These are phyloP conservation scores for Hypsopygia costalis DNA, from an alignment of 2,888 invertebrate genomes.

Conservation along the genomic window DNA sequence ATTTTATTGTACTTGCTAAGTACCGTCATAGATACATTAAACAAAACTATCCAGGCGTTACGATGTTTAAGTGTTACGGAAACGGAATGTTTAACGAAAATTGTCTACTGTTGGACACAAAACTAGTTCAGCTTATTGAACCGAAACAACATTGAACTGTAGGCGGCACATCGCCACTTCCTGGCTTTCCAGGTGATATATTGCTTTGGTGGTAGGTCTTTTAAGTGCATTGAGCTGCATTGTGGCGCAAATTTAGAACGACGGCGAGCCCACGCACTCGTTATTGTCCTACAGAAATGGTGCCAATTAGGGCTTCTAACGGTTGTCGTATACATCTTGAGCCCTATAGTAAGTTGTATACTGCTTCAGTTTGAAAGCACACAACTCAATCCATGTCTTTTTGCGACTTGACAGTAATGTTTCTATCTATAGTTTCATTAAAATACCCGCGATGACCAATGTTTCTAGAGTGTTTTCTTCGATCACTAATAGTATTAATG, in stretches of 20 bases:
- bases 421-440: not conserved
- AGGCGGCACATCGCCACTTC: constrained; percentile 38
- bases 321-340: constrained; percentile 2
- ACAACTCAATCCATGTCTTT: not conserved
- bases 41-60: not conserved
- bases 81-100: constrained; percentile 5
- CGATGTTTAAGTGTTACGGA: constrained; percentile 2
- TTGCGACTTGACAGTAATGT: not conserved
- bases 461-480: too few species aligned
- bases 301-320: constrained; percentile 7
- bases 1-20: too few species aligned
- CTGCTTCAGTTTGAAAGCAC: not conserved
- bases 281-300: constrained; percentile 5
- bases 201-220: constrained; percentile 27
- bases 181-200: constrained; percentile 55
- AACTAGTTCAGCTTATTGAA: constrained; percentile 51
- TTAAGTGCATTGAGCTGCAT: constrained; percentile 13
- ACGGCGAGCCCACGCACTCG: constrained; percentile 19
- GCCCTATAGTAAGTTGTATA: constrained; percentile 1
- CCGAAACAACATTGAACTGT: constrained; percentile 38
- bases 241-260: constrained; percentile 29
- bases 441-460: too few species aligned
- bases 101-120: constrained; percentile 17
- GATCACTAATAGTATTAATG: too few species aligned
- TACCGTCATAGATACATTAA: not conserved